Percentiles rank a stretch among this genome's conserved stretches.
Conservation (phyloP, 1,140 invertebrate species). For the Panagrolaimus sp. region DNA sequence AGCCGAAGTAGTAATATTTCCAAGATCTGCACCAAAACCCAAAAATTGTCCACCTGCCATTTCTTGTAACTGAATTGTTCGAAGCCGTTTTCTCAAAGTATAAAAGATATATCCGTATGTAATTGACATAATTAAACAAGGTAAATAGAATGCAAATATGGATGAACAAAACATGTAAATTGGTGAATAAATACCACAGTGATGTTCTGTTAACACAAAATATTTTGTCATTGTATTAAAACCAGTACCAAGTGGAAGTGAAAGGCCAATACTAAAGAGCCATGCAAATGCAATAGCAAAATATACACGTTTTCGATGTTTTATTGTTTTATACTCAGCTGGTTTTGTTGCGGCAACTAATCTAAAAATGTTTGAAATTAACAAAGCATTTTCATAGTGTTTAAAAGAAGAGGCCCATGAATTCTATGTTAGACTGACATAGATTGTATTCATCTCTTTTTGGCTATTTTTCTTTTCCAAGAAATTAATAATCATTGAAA, state of each 20-base stretch:
- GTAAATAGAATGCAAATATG: constrained; percentile 56
- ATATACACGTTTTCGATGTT: constrained; percentile 53
- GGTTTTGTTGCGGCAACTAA: constrained; percentile 57
- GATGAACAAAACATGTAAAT: constrained; percentile 49
- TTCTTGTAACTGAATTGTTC: constrained; percentile 43
- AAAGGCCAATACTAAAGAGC: constrained; percentile 50
- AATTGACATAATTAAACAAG: constrained; percentile 53
- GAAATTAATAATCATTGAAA: too few relatives aligned
- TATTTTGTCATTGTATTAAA: constrained; percentile 18
- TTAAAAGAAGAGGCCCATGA: too few relatives aligned
- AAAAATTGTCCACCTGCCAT: constrained; percentile 57
- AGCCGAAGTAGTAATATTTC: constrained; percentile 51
- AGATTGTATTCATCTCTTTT: too few relatives aligned
- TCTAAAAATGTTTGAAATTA: too few relatives aligned
- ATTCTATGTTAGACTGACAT: too few relatives aligned
- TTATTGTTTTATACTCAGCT: constrained; percentile 57
- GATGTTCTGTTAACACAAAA: constrained; percentile 46
- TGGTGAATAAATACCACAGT: constrained; percentile 56
- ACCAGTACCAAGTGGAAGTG: constrained; percentile 46
- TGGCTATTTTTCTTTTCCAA: too few relatives aligned
- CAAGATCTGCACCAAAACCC: constrained; percentile 55
- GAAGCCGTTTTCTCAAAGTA: constrained; percentile 45
- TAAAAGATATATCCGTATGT: constrained; percentile 57
- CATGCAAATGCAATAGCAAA: constrained; percentile 50
- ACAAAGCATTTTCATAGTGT: background rate